These are phyloP conservation scores for Rutilus rutilus DNA, from an alignment of 2,113 vertebrate genomes.

Conservation along the genomic window DNA sequence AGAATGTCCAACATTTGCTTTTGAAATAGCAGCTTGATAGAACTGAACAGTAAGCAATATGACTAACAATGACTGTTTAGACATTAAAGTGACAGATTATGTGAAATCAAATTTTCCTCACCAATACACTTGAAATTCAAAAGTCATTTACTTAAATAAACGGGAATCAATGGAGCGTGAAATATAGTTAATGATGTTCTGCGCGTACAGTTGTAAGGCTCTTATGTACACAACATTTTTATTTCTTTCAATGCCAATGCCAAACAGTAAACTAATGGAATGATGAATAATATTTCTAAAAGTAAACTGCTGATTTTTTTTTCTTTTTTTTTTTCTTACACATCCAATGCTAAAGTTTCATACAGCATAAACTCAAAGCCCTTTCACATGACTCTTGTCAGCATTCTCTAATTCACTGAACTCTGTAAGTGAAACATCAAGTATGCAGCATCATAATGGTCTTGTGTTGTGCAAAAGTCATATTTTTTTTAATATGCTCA, in stretches of 20 bases:
- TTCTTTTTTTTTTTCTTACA: neutral
- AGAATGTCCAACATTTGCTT: constrained; percentile 1
- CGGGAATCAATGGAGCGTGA: constrained; percentile 41
- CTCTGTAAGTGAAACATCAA: neutral
- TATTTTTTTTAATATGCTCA: neutral
- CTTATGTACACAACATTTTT: constrained; percentile 51
- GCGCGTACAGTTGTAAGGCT: constrained; percentile 46
- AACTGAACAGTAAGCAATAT: neutral
- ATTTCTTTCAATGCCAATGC: constrained; percentile 20
- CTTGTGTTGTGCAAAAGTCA: neutral
- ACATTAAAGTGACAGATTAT: constrained; percentile 3
- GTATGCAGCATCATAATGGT: neutral
- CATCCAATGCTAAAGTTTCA: neutral
- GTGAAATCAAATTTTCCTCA: constrained; percentile 3
- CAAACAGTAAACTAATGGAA: constrained; percentile 51
- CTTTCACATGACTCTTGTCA: constrained; percentile 44
- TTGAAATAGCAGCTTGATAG: constrained; percentile 21
- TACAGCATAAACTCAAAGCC: neutral
- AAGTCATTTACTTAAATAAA: constrained; percentile 47
- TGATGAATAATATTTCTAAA: constrained; percentile 31
- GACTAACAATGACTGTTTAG: neutral
- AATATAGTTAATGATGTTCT: constrained; percentile 50
- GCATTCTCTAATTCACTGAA: neutral
- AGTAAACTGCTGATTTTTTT: constrained; percentile 44
- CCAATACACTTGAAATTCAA: constrained; percentile 36